Conservation (phyloP, 2,113 vertebrate species). For the Phalacrocorax pelagicus region DNA sequence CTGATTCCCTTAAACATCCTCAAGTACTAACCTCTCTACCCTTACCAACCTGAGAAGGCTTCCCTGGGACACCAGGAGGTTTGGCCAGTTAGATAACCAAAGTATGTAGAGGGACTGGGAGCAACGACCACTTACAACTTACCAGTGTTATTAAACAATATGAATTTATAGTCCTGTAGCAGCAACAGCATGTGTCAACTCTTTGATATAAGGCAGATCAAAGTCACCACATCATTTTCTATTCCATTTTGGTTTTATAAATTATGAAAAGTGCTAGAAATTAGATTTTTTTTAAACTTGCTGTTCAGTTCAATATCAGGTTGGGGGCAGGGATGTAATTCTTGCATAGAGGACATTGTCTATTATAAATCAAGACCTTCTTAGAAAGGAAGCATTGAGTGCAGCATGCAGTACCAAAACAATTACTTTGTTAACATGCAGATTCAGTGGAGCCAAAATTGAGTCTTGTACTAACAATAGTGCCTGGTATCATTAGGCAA, state of each 20-base stretch:
- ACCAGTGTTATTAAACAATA: not conserved
- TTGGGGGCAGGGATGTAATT: not conserved
- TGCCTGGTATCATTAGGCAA: conserved; percentile 16
- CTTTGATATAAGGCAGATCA: not conserved
- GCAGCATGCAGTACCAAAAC: conserved; percentile 14
- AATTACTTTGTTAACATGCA: conserved; percentile 18
- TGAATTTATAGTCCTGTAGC: not conserved
- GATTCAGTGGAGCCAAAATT: not conserved
- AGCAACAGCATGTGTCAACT: not conserved
- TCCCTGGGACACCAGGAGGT: not conserved
- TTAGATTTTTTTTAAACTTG: not conserved
- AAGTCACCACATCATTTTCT: not conserved
- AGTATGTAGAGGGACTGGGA: not conserved
- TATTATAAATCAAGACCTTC: not conserved
- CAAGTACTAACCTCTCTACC: not conserved
- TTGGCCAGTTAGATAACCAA: not conserved
- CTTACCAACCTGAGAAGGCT: not conserved
- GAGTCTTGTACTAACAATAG: conserved; percentile 16
- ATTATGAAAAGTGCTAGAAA: not conserved
- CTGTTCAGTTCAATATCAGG: not conserved
- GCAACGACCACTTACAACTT: not conserved
- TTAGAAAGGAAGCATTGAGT: not conserved
- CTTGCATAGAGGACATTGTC: not conserved
- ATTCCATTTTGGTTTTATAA: not conserved
- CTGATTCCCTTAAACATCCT: not conserved